Conservation (phyloP, 2,113 vertebrate species). For the Gymnarchus niloticus region DNA sequence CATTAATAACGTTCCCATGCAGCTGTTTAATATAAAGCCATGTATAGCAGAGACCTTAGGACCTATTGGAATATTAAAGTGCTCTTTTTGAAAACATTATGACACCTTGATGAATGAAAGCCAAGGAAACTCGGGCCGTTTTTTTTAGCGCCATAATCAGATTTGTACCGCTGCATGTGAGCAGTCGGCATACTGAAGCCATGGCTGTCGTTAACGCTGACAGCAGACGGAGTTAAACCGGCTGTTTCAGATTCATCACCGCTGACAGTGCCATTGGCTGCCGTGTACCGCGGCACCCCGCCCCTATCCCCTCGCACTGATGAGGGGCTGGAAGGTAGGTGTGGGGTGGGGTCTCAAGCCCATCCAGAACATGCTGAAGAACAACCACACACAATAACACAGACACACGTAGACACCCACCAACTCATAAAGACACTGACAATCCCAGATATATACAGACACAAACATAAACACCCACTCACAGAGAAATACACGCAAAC, state of each 20-base stretch:
- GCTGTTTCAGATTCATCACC: slow-evolving; percentile 16
- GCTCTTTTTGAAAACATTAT: slow-evolving; percentile 21
- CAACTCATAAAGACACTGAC: slow-evolving; percentile 11
- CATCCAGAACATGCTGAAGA: too few species aligned
- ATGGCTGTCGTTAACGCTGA: background rate
- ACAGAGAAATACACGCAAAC: background rate
- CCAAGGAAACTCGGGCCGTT: background rate
- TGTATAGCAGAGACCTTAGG: slow-evolving; percentile 2
- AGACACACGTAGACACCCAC: background rate
- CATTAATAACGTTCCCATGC: slow-evolving; percentile 14
- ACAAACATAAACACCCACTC: background rate
- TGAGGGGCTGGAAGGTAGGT: background rate
- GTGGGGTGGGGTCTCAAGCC: background rate
- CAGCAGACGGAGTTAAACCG: background rate
- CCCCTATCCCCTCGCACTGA: background rate
- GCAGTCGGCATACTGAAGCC: background rate
- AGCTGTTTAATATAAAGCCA: slow-evolving; percentile 13
- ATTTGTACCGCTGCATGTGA: background rate
- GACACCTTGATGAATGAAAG: slow-evolving; percentile 21
- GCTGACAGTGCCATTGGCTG: slow-evolving; percentile 16
- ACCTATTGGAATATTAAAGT: slow-evolving; percentile 17
- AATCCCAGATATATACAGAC: background rate
- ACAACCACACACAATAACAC: background rate
- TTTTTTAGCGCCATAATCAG: background rate
- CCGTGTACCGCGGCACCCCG: background rate